A percentile compares a stretch with the other conserved stretches of the same genome.
phyloP scores from a whole-genome alignment of 2,113 vertebrate species.

The Dipodomys stephensi region DNA sequence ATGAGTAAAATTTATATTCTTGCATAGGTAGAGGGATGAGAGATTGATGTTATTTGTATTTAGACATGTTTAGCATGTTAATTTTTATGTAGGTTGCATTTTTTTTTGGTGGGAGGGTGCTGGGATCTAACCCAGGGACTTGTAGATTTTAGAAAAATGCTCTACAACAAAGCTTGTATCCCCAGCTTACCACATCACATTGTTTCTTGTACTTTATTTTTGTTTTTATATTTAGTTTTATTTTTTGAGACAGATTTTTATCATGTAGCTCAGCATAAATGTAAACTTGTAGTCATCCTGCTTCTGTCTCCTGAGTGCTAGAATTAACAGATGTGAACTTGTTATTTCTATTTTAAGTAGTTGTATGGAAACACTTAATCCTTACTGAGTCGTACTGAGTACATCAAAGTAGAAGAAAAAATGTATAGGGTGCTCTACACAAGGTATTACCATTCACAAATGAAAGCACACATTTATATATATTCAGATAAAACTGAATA shows the following conservation, averaged over 20 bases:
- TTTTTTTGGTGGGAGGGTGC: not conserved
- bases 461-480: not conserved
- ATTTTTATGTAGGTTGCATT: not conserved
- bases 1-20: slow-evolving; percentile 10
- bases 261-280: no score
- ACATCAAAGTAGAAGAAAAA: not conserved
- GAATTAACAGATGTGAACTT: no score
- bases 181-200: not conserved
- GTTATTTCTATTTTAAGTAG: slow-evolving; percentile 37
- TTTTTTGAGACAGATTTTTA: no score
- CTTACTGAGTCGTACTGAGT: not conserved
- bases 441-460: not conserved
- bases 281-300: no score
- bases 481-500: slow-evolving; percentile 16
- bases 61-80: not conserved
- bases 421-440: not conserved
- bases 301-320: no score
- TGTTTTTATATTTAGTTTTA: not conserved
- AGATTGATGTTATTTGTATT: not conserved
- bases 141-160: no score
- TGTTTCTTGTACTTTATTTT: not conserved
- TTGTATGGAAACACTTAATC: not conserved
- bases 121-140: no score
- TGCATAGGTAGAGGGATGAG: not conserved
- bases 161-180: not conserved